phyloP scores from a whole-genome alignment of 2,113 vertebrate species.

The Serilophus lunatus region DNA sequence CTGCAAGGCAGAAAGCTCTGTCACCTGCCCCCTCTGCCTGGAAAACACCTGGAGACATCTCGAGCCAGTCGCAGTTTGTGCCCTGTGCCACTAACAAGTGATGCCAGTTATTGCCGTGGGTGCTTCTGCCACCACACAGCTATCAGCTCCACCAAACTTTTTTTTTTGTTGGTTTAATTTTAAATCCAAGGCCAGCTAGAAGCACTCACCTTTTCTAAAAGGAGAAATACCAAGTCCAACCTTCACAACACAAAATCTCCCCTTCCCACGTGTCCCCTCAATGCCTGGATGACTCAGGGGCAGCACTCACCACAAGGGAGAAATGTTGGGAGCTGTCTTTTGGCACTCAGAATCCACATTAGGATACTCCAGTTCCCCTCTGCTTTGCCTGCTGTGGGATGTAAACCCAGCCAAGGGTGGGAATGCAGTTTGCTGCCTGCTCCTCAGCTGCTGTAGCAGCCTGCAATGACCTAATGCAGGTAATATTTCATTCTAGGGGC shows the following conservation, averaged over 20 bases:
- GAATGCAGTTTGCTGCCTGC: not conserved
- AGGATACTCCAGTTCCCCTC: not conserved
- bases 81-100: not conserved
- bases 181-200: not conserved
- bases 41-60: not conserved
- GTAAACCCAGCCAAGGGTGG: not conserved
- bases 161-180: no score
- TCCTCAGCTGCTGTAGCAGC: not conserved
- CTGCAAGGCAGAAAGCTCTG: not conserved
- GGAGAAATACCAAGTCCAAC: not conserved
- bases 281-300: not conserved
- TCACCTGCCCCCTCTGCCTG: not conserved
- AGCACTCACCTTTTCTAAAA: not conserved
- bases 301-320: rapidly evolving
- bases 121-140: not conserved
- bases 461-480: not conserved
- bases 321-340: not conserved
- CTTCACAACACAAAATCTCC: not conserved
- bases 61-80: not conserved
- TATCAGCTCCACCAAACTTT: not conserved
- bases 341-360: rapidly evolving
- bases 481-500: not conserved
- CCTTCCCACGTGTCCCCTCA: rapidly evolving
- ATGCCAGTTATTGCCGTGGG: not conserved
- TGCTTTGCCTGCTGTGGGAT: not conserved